Conservation (phyloP, 2,797 vertebrate species). For the Threskiornis aethiopicus region DNA sequence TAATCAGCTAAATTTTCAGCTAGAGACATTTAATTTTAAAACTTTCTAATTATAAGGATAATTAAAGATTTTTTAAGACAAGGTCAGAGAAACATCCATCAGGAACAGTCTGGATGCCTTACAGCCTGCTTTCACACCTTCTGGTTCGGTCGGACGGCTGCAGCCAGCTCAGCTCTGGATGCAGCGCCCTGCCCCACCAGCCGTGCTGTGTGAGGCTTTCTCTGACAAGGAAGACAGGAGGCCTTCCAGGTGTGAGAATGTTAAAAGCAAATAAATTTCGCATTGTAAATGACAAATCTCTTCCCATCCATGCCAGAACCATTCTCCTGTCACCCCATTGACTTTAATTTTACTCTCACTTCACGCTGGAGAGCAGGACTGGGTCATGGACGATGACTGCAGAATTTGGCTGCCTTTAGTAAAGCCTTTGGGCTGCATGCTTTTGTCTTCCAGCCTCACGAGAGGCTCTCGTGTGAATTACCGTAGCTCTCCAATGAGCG, state of each 20-base stretch:
- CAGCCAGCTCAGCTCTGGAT: accelerated
- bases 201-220: not conserved
- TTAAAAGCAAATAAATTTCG: not conserved
- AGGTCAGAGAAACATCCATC: not conserved
- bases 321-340: not conserved
- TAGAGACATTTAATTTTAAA: constrained; percentile 22
- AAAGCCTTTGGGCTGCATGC: not conserved
- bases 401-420: not conserved
- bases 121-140: not conserved
- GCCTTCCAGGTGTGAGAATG: not conserved
- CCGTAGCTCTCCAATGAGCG: accelerated
- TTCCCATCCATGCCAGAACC: not conserved
- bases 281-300: not conserved
- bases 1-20: not conserved
- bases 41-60: constrained; percentile 45
- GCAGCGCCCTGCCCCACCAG: not conserved
- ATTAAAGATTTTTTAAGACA: constrained; percentile 22
- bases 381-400: not conserved
- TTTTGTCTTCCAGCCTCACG: not conserved
- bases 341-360: not conserved
- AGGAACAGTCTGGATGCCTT: not conserved
- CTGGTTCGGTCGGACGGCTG: accelerated
- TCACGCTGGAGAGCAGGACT: not conserved
- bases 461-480: not conserved
- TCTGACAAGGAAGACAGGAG: not conserved